These are phyloP conservation scores for Pecten maximus DNA, from an alignment of 2,888 invertebrate species.

Conservation along the genomic window DNA sequence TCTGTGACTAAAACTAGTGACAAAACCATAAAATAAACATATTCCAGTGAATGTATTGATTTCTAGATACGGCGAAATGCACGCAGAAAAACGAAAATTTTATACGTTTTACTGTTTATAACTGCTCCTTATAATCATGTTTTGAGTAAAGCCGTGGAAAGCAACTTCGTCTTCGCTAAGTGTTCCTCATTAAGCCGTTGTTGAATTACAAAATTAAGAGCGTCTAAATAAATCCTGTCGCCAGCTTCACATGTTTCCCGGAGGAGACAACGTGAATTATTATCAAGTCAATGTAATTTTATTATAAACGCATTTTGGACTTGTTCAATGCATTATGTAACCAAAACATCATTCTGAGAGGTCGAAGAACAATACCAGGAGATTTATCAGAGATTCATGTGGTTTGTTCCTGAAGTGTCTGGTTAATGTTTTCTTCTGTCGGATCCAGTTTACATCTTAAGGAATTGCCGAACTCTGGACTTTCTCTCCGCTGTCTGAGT, in stretches of 20 bases:
- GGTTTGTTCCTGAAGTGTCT: background rate
- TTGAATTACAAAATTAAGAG: background rate
- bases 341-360: background rate
- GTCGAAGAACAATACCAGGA: background rate
- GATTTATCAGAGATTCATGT: background rate
- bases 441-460: background rate
- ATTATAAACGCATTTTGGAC: background rate
- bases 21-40: background rate
- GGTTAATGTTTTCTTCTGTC: background rate
- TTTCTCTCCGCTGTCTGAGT: background rate
- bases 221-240: background rate
- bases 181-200: background rate
- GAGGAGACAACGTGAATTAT: background rate
- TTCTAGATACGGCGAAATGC: background rate
- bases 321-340: background rate
- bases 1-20: background rate
- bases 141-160: background rate
- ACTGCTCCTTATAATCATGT: background rate
- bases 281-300: background rate
- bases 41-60: background rate
- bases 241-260: background rate
- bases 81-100: background rate
- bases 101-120: background rate
- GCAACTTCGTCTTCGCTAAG: background rate
- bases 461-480: background rate